Percentiles rank a stretch among this genome's conserved stretches.
These are phyloP conservation scores for Dusona sp. DNA, from an alignment of 2,888 invertebrate species.

Conservation along the genomic window DNA sequence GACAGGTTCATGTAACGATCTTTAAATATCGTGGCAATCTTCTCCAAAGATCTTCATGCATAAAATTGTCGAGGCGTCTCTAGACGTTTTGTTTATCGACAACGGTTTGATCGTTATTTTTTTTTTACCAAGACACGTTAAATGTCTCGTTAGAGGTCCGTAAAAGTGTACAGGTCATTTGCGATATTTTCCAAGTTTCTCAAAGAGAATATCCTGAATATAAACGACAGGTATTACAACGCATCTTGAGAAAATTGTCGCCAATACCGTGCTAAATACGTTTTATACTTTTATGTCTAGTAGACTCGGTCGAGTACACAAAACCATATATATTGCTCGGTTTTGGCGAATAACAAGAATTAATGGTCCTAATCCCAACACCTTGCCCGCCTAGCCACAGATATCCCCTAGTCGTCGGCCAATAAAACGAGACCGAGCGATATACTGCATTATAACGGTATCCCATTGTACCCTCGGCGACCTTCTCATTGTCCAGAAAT, in stretches of 20 bases:
- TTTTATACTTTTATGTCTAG: conserved; percentile 36
- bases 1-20: neutral
- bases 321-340: conserved; percentile 64
- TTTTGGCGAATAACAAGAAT: conserved; percentile 71
- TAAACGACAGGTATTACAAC: conserved; percentile 43
- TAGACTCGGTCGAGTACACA: neutral
- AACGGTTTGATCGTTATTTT: neutral
- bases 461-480: conserved; percentile 30
- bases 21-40: neutral
- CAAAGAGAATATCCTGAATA: neutral
- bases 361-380: conserved; percentile 71
- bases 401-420: conserved; percentile 61
- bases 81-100: conserved; percentile 7
- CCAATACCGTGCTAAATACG: conserved; percentile 10
- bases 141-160: neutral
- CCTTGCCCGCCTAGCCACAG: conserved; percentile 58
- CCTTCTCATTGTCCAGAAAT: conserved; percentile 58
- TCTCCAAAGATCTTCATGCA: neutral
- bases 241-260: neutral
- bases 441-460: conserved; percentile 44
- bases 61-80: neutral
- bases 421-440: conserved; percentile 69
- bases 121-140: neutral
- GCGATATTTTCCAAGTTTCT: neutral
- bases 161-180: conserved; percentile 11